Conservation (phyloP, 2,797 vertebrate genomes). For the Pangasius sanitwongsei region DNA sequence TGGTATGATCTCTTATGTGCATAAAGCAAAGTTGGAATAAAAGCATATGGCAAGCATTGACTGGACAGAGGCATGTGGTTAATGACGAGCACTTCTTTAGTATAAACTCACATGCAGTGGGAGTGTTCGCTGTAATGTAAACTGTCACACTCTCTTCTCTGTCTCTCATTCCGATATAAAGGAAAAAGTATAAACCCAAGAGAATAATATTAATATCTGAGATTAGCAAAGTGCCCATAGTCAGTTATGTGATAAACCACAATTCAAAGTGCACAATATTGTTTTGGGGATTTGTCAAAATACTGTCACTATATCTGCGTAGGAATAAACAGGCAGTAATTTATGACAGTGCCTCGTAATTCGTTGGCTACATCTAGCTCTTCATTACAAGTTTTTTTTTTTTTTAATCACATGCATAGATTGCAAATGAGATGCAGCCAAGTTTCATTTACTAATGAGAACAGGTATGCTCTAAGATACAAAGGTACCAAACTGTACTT, state of each 20-base stretch:
- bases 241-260: background rate
- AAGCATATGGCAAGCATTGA: constrained; percentile 32
- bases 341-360: background rate
- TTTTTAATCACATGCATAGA: no score
- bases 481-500: background rate
- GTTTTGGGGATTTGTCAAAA: background rate
- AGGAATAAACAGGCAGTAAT: background rate
- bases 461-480: background rate
- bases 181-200: background rate
- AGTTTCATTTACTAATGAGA: background rate
- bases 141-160: constrained; percentile 36
- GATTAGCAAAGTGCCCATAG: background rate
- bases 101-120: constrained; percentile 30
- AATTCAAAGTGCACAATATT: background rate
- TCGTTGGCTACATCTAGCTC: background rate
- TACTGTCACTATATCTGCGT: background rate
- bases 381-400: no score
- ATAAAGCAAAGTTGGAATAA: constrained; percentile 19
- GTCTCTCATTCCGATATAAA: constrained; percentile 22
- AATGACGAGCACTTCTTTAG: constrained; percentile 30
- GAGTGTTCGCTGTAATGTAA: constrained; percentile 45
- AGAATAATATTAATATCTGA: background rate
- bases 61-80: constrained; percentile 16
- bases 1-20: background rate
- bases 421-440: background rate